Conservation (phyloP, 2,888 invertebrate genomes). For the Phanerotoma sp. region DNA sequence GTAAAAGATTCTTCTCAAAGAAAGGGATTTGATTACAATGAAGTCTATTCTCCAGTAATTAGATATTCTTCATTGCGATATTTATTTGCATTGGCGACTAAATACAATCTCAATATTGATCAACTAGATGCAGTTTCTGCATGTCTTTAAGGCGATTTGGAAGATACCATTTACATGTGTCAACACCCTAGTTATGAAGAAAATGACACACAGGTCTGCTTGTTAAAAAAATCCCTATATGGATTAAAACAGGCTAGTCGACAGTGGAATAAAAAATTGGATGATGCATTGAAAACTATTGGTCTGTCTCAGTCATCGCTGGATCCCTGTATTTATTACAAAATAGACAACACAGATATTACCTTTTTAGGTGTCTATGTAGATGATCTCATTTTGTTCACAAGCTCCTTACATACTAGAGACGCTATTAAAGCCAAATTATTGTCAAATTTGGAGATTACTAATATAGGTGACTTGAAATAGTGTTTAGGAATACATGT, state of each 20-base stretch:
- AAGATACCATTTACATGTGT: constrained; percentile 32
- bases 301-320: constrained; percentile 9
- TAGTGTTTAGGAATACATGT: no score
- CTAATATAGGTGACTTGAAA: no score
- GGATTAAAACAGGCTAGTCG: constrained; percentile 30
- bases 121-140: constrained; percentile 39
- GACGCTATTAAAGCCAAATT: no score
- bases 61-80: constrained; percentile 35
- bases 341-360: not conserved
- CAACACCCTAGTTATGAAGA: constrained; percentile 31
- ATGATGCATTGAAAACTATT: constrained; percentile 14
- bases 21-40: constrained; percentile 36
- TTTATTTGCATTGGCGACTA: constrained; percentile 33
- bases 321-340: not conserved
- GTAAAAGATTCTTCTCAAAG: constrained; percentile 37
- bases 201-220: constrained; percentile 22
- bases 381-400: no score
- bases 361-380: no score
- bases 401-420: no score
- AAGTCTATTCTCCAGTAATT: constrained; percentile 39
- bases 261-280: constrained; percentile 24
- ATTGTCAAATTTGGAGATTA: no score
- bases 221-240: no score
- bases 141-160: constrained; percentile 37
- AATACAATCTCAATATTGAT: constrained; percentile 19